phyloP scores from a whole-genome alignment of 2,888 invertebrate species.

The Rhingia campestris region DNA sequence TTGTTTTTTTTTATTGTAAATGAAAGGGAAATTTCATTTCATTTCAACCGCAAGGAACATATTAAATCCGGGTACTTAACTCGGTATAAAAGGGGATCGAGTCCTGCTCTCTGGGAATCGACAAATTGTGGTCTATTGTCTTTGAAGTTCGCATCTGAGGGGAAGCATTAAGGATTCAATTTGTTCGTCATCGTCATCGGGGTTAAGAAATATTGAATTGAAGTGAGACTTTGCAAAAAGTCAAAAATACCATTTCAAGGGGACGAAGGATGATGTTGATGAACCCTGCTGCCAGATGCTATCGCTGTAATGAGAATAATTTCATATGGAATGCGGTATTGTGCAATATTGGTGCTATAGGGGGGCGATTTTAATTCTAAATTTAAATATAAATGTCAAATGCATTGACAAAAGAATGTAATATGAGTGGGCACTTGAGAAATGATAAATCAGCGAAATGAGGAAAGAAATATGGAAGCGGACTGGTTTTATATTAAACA shows the following conservation, averaged over 20 bases:
- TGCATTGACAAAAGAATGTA: slow-evolving; percentile 58
- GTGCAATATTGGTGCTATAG: too few relatives aligned
- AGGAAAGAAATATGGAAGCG: not conserved
- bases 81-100: slow-evolving; percentile 60
- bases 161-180: slow-evolving; percentile 69
- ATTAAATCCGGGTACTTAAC: slow-evolving; percentile 74
- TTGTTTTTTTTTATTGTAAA: slow-evolving; percentile 35
- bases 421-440: slow-evolving; percentile 41
- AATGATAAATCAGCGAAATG: slow-evolving; percentile 43
- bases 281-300: slow-evolving; percentile 30
- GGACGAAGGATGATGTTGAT: slow-evolving; percentile 6
- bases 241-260: slow-evolving; percentile 28
- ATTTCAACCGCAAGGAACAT: slow-evolving; percentile 73
- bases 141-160: slow-evolving; percentile 69
- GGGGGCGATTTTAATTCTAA: slow-evolving; percentile 30
- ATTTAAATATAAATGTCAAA: slow-evolving; percentile 71
- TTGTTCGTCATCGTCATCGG: slow-evolving; percentile 28
- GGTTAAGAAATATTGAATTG: slow-evolving; percentile 26
- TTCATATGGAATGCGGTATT: not conserved
- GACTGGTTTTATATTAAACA: not conserved
- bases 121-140: slow-evolving; percentile 74
- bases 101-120: slow-evolving; percentile 51
- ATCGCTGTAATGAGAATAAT: slow-evolving; percentile 30
- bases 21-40: slow-evolving; percentile 73
- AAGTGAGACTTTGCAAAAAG: slow-evolving; percentile 63